Evolutionary conservation across 2,888 invertebrate species (phyloP).

Genomic region (Drosophila cracens): DNA sequence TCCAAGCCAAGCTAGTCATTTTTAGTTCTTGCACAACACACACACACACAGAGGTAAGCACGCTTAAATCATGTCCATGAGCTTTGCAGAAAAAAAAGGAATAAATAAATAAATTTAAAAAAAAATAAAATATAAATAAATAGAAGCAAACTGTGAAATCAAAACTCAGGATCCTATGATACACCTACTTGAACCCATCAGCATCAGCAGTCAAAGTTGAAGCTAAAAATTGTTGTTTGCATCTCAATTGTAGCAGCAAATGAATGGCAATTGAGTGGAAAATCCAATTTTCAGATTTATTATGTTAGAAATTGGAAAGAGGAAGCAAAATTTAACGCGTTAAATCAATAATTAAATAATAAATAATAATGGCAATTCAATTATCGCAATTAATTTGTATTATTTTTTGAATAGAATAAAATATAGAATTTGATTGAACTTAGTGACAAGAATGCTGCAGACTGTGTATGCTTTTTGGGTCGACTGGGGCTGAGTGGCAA

Average conservation of each 20-base stretch:
- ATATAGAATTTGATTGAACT: not conserved
- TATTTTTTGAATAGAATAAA: not conserved
- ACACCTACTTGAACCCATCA: constrained; percentile 33
- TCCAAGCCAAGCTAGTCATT: constrained; percentile 54
- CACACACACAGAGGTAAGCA: constrained; percentile 22
- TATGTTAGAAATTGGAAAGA: not conserved
- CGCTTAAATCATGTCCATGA: constrained; percentile 28
- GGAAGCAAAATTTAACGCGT: not conserved
- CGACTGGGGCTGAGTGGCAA: not conserved
- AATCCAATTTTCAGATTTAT: not conserved
- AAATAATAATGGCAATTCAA: not conserved
- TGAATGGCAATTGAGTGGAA: not conserved
- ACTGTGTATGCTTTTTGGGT: not conserved
- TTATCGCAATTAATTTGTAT: not conserved
- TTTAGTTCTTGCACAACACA: constrained; percentile 23
- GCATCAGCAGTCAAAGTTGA: not conserved
- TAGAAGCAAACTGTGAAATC: constrained; percentile 23
- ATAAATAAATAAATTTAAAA: not conserved
- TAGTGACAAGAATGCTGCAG: not conserved
- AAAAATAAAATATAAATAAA: not conserved
- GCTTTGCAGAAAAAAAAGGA: constrained; percentile 15
- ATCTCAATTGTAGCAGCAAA: not conserved
- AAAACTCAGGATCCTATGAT: constrained; percentile 10
- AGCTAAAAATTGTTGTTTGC: not conserved
- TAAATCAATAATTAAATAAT: not conserved